Conservation (phyloP, 2,888 invertebrate species). For the Halictus quadricinctus region DNA sequence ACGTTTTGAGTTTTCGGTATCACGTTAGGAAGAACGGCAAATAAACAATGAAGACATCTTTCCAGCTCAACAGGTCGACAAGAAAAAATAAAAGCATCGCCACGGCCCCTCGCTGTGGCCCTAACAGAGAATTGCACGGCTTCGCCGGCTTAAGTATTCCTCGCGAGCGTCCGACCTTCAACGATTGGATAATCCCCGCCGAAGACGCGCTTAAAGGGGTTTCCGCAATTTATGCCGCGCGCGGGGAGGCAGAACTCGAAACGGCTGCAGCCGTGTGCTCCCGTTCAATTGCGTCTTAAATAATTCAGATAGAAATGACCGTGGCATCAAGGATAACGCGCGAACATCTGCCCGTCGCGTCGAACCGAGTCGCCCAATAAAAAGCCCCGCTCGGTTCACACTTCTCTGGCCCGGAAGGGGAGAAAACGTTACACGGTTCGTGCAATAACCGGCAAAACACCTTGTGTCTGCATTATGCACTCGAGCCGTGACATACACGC, state of each 20-base stretch:
- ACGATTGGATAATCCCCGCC: background rate
- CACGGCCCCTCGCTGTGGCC: background rate
- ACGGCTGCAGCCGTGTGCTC: background rate
- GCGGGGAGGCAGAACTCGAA: background rate
- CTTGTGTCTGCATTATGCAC: constrained; percentile 35
- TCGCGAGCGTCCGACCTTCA: background rate
- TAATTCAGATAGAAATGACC: constrained; percentile 9
- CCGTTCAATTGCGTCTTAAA: background rate
- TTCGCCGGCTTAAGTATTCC: background rate
- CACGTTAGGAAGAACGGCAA: no score
- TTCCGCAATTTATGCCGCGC: background rate
- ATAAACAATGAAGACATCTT: background rate
- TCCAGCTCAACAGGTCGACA: no score
- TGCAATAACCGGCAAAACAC: constrained; percentile 27
- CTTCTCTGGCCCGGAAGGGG: background rate
- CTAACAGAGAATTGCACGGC: background rate
- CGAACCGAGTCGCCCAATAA: constrained; percentile 21
- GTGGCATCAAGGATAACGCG: constrained; percentile 12
- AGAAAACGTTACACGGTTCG: constrained; percentile 7
- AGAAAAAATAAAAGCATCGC: background rate
- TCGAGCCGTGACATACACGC: constrained; percentile 6
- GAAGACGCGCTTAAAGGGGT: background rate
- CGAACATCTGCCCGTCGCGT: background rate
- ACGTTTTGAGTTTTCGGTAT: background rate
- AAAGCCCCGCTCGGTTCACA: constrained; percentile 25